Evolutionary conservation across 1,140 invertebrate genomes (phyloP).

Genomic region (Diorhabda carinulata): DNA sequence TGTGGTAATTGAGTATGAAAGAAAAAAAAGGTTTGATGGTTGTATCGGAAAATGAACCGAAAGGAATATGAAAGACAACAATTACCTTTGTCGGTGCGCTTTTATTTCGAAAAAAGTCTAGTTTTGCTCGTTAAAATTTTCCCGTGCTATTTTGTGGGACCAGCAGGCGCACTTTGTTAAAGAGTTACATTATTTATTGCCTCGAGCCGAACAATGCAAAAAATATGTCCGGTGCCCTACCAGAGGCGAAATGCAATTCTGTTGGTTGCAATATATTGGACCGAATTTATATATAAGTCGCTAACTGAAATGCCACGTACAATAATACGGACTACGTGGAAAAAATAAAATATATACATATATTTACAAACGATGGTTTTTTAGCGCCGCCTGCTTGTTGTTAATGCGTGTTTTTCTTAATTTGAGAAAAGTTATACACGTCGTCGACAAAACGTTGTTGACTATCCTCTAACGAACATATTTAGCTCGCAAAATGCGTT

Average conservation of each 20-base stretch:
- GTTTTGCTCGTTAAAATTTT: background rate
- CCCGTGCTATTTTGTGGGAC: constrained; percentile 25
- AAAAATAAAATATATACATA: background rate
- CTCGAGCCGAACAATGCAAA: constrained; percentile 40
- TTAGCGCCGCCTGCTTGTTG: background rate
- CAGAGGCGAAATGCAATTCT: constrained; percentile 39
- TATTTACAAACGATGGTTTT: background rate
- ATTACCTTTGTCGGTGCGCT: too few species aligned
- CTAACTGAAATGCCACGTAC: constrained; percentile 26
- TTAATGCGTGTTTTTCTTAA: too few species aligned
- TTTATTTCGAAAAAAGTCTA: too few species aligned
- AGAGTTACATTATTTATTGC: constrained; percentile 42
- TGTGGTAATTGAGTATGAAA: too few species aligned
- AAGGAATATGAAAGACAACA: too few species aligned
- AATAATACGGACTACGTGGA: constrained; percentile 13
- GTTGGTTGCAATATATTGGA: constrained; percentile 35
- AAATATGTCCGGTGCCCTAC: constrained; percentile 40
- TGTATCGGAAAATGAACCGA: too few species aligned
- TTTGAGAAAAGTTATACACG: too few species aligned
- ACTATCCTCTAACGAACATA: too few species aligned
- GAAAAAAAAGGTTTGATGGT: too few species aligned
- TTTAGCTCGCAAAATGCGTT: too few species aligned
- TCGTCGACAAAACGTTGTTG: too few species aligned
- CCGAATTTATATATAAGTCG: constrained; percentile 36
- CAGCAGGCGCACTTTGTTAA: constrained; percentile 37